Percentiles rank a stretch among this genome's conserved stretches.
phyloP scores from a whole-genome alignment of 2,888 invertebrate species.

The Drosophila tanythrix region DNA sequence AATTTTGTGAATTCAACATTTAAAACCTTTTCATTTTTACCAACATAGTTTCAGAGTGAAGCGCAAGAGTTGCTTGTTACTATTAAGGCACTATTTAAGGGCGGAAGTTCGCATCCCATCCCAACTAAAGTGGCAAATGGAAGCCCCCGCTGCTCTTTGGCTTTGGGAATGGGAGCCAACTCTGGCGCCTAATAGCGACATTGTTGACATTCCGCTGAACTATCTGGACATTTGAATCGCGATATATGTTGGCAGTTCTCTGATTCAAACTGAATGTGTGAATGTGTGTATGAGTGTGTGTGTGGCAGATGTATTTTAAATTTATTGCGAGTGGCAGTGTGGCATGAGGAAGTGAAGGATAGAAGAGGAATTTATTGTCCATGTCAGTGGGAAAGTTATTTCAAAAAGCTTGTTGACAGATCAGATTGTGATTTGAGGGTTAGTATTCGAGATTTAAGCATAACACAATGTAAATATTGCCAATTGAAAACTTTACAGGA shows the following conservation, averaged over 20 bases:
- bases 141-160: slow-evolving; percentile 7
- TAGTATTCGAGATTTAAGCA: background rate
- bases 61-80: slow-evolving; percentile 24
- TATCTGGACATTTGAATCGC: slow-evolving; percentile 71
- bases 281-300: slow-evolving; percentile 17
- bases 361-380: slow-evolving; percentile 35
- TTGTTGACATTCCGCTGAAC: slow-evolving; percentile 63
- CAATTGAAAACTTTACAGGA: background rate
- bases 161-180: slow-evolving; percentile 16
- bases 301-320: slow-evolving; percentile 36
- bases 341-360: slow-evolving; percentile 6
- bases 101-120: slow-evolving; percentile 50
- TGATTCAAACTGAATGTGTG: slow-evolving; percentile 30
- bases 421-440: background rate
- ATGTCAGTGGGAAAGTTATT: slow-evolving; percentile 8
- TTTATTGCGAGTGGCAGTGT: slow-evolving; percentile 37
- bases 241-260: slow-evolving; percentile 37
- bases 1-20: background rate
- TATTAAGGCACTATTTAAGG: slow-evolving; percentile 12
- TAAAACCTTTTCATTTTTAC: slow-evolving; percentile 32
- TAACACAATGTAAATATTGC: background rate
- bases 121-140: slow-evolving; percentile 28
- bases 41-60: slow-evolving; percentile 23
- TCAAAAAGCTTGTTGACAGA: slow-evolving; percentile 4
- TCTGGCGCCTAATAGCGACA: slow-evolving; percentile 63